Evolutionary conservation across 2,888 invertebrate species (phyloP), one percentile per base, ranked within the genome.

Genomic region (Parnassius mnemosyne): DNA sequence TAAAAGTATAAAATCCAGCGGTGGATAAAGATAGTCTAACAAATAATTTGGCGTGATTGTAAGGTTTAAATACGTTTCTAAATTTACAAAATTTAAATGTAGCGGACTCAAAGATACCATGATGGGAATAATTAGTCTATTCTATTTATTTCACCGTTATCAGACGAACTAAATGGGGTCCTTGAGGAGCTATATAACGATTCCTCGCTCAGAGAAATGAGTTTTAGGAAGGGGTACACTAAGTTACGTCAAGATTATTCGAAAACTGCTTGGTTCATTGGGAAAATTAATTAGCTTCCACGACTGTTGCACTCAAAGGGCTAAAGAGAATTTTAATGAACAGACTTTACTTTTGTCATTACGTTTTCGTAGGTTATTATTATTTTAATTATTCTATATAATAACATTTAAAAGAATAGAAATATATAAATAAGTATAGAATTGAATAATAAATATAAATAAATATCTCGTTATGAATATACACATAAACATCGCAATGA

Each of bases 1-100:
- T 5, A 25, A 3, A 25, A 34, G 34, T 34, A 7, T 34, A 7
- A 34, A 34, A 34, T 34, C 0, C 34, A 34, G 20, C 34, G 7
- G 34, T 34, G 34, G 34, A 34, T 34, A 34, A 34, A 7, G 34
- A 7, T 34, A 5, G 34, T 34, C 7, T 34, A 34, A 34, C 34
- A 34, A 7, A 16, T 25, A 50, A 60, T 70, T 63, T 63, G 65
- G 76, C 76, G 77, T 78, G 80, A 61, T 46, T 55, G 20, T 47
- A 54, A 51, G 51, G 50, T 51, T 61, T 10, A 25, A 34, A 55
- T 52, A 41, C 52, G 13, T 44, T 63, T 53, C 58, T 43, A 54
- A 58, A 55, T 54, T 41, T 46, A 13, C 16, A 47, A 63, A 63
- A 59, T 55, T 51, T 59, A 59, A 59, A 43, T 54, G 58, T 5